Conservation (phyloP, 2,888 invertebrate genomes). For the Tanytarsus gracilentus region DNA sequence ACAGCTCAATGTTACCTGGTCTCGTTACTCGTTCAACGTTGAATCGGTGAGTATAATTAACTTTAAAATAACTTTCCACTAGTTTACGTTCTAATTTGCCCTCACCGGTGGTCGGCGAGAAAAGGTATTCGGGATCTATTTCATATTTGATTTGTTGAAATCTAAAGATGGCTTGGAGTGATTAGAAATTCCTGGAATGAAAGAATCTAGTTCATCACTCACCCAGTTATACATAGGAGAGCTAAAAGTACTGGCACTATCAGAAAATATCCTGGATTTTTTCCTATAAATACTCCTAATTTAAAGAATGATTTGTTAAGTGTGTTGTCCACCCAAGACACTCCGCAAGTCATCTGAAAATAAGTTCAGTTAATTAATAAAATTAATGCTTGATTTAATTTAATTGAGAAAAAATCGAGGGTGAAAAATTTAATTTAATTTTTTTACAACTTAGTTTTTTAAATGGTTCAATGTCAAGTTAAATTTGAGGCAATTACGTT, state of each 20-base stretch:
- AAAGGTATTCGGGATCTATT: constrained; percentile 88
- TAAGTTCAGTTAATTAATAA: neutral
- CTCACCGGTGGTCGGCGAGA: constrained; percentile 79
- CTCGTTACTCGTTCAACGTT: constrained; percentile 80
- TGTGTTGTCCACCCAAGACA: constrained; percentile 69
- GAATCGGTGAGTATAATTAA: constrained; percentile 78
- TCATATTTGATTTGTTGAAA: constrained; percentile 79
- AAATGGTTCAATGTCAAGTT: no score
- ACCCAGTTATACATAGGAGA: constrained; percentile 72
- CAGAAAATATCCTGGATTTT: constrained; percentile 79
- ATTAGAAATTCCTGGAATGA: neutral
- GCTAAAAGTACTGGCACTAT: constrained; percentile 76
- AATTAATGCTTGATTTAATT: neutral
- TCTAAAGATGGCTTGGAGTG: constrained; percentile 32
- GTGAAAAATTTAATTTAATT: neutral
- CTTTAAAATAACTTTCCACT: constrained; percentile 76
- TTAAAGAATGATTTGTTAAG: constrained; percentile 74
- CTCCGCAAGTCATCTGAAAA: constrained; percentile 61
- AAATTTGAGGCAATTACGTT: no score
- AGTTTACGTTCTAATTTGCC: constrained; percentile 73
- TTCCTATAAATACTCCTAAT: constrained; percentile 68
- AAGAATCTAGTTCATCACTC: constrained; percentile 31
- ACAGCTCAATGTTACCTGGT: constrained; percentile 51
- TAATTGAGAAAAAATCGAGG: neutral
- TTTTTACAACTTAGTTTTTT: no score